Base-by-base conservation (phyloP, 2,797 vertebrate species). In the Mastacembelus armatus region DNA sequence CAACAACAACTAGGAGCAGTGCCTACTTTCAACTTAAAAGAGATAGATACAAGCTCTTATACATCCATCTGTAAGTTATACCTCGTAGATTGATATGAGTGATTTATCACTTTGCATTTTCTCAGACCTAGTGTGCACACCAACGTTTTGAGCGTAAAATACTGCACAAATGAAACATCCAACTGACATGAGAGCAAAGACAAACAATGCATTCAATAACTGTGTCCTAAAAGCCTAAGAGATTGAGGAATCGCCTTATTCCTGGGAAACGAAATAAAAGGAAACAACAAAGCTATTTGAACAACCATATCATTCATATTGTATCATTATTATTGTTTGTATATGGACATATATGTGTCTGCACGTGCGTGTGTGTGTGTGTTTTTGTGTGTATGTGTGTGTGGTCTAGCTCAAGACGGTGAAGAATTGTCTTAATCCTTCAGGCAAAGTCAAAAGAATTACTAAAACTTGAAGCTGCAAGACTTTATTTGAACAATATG, bases 1-100 rank as follows among this genome's bases (percentile, higher is more conserved):
- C 57, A 73, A 78, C 50, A 81, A 71, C 61, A 72, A 40, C 66
- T 38, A 33, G 36, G 61, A 67, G 54, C 56, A 59, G 43, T 39
- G 71, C 42, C 72, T 33, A 64, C 35, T 66, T 78, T 68, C 29
- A 32, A 44, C 69, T 62, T 29, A 30, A 52, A 48, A 43, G 45
- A 65, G 39, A 40, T 15, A 42, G 14, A 56, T 12, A 18, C 10
- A 67, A 15, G 10, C 14, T 57, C 32, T 12, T 22, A 16, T 24
- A 49, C 30, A 64, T 14, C 5, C 15, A 49, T 43, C 14, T 22
- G 7, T n/a, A 45, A 27, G 33, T 54, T 73, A 29, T 35, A 42
- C 29, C 24, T n/a, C 30, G 9, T 45, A 27, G 27, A 58, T 18
- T 62, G 44, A 62, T 21, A 30, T 8, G 35, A 62, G 32, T 49